Base-by-base conservation (phyloP, 2,888 invertebrate genomes). In the Clanis bilineata region DNA sequence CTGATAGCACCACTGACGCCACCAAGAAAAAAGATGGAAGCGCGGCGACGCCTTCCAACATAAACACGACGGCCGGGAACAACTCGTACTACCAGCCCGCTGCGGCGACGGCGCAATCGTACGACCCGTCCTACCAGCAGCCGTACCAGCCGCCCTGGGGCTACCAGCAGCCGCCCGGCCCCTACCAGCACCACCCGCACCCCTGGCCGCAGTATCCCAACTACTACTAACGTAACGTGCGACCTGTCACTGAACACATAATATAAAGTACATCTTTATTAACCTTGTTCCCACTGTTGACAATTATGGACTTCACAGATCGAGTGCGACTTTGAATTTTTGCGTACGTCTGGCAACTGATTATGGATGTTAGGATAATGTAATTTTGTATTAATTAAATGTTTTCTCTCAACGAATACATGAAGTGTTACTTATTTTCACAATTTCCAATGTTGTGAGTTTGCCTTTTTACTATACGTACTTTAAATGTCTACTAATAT, bases 201-300 rank as follows among this genome's bases (percentile, higher is more conserved):
- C 86, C 90, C 36, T 92, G 92, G 92, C 86, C 86, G 22, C 90
- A 92, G 68, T 92, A 92, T 73, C 87, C 89, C 59, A 92, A 92
- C 74, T 93, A 93, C 72, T 93, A 92, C 75, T 92, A 85, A 72
- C 71, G 15, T 32, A 3, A 4, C 7, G 32, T 18, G 6, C 51
- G 18, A n/a, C n/a, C n/a, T n/a, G n/a, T 3, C 4, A 51, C 28
- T 51, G 51, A 28, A 12, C 10, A 23, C 18, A 6, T 1, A 18
- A 15, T 18, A 10, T 5, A 18, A 25, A 25, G 45, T 45, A 25
- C 45, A 25, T n/a, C 44, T 23, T 45, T n/a, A 12, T 23, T 4
- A 45, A 12, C 6, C 1, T 22, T 57, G n/a, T 36, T 57, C 21
- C 1, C 41, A n/a, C 18, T 45, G 23, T 45, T 22, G 9, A 21